Evolutionary conservation across 1,140 invertebrate species (phyloP).

Genomic region (Macrobrachium nipponense): DNA sequence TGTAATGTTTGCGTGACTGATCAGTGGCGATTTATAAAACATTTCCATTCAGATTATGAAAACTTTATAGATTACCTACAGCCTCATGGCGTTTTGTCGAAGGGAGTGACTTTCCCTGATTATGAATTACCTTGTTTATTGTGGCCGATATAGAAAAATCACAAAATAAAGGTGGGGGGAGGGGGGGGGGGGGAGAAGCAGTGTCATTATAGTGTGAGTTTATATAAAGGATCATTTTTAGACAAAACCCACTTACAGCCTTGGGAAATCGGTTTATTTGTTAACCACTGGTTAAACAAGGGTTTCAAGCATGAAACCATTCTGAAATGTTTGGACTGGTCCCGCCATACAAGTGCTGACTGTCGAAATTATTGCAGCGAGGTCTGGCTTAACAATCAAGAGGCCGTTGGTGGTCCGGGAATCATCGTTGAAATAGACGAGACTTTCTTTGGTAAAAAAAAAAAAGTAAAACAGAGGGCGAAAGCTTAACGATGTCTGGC

Average conservation of each 20-base stretch:
- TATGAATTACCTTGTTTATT: not conserved
- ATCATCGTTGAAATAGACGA: too few species aligned
- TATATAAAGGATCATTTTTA: slow-evolving; percentile 3
- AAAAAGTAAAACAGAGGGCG: too few species aligned
- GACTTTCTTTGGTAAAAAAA: too few species aligned
- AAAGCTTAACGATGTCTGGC: too few species aligned
- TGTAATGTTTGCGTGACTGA: too few species aligned
- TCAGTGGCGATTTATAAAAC: too few species aligned
- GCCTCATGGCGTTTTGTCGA: too few species aligned
- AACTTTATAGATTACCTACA: too few species aligned
- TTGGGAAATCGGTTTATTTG: not conserved
- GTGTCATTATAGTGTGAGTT: not conserved
- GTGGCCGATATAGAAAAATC: not conserved
- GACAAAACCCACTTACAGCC: not conserved
- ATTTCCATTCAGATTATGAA: too few species aligned
- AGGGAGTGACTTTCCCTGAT: too few species aligned
- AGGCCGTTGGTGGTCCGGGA: too few species aligned
- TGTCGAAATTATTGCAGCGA: slow-evolving; percentile 9
- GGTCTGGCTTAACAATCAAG: slow-evolving; percentile 16
- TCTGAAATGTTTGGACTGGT: not conserved
- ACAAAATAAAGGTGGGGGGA: not conserved
- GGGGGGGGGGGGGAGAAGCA: not conserved
- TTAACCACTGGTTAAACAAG: slow-evolving; percentile 5
- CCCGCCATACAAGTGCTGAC: not conserved
- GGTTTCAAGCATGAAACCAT: slow-evolving; percentile 1